Base-by-base conservation (phyloP, 2,888 invertebrate species). In the Aplocera efformata region DNA sequence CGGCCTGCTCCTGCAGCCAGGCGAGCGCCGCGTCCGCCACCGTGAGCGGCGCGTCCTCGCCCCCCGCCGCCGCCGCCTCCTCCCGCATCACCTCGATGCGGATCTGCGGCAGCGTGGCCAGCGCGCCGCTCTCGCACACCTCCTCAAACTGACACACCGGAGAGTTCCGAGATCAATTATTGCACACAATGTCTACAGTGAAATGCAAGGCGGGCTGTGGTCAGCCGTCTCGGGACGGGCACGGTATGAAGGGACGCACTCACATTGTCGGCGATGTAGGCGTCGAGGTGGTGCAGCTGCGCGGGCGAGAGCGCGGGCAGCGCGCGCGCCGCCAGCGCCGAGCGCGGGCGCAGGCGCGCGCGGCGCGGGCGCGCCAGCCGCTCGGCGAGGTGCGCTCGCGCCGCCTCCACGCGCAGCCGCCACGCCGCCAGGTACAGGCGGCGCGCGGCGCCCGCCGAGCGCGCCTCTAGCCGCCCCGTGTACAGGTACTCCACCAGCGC, bases 401-500 rank as follows among this genome's bases (percentile, higher is more conserved):
- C 94, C 11, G 91, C 81, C 53, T 93, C 92, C 89, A 96, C 92
- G 71, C 94, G 93, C 63, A 96, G 89, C 45, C 92, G 91, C 70
- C 90, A 91, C 6, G 96, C 95, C n/a, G 94, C 93, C 64, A 92
- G 85, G 89, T 95, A 96, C 44, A 96, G 92, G 10, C 92, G 91
- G 64, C 93, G 93, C 41, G 96, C 91, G 52, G 83, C 81, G 28
- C 65, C 65, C 48, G 86, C 77, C 37, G 62, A 69, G 38, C 83
- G 82, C 48, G 90, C 90, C 46, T 80, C 77, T 55, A 91, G 70
- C 78, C 91, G 91, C 17, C 94, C 92, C 8, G 96, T 95, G 82
- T 96, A 97, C 31, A 94, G 94, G 83, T 93, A 96, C 69, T 95
- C 93, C 30, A 96, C 91, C 28, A 96, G 89, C 50, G 92, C 90